Evolutionary conservation across 2,888 invertebrate species (phyloP).

Genomic region (Lepas anatifera): DNA sequence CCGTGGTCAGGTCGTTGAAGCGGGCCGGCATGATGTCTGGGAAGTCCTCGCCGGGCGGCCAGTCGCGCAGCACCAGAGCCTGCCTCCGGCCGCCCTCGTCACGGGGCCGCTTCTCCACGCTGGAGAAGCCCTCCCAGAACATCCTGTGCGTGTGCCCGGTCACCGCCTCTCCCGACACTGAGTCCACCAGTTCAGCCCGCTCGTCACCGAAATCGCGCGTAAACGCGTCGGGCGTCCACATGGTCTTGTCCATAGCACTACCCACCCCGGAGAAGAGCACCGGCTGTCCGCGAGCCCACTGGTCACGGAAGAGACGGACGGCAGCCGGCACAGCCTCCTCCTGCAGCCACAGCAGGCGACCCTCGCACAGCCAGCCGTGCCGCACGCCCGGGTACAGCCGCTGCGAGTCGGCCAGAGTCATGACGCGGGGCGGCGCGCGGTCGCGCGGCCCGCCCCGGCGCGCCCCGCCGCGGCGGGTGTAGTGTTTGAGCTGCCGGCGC

Average conservation of each 20-base stretch:
- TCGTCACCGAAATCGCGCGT: conserved; percentile 81
- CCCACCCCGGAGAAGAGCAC: conserved; percentile 84
- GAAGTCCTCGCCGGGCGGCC: conserved; percentile 93
- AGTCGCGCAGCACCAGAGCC: conserved; percentile 89
- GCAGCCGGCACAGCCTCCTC: conserved; percentile 66
- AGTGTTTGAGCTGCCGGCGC: neutral
- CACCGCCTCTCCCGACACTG: conserved; percentile 75
- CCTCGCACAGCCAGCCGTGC: conserved; percentile 89
- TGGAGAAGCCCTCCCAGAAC: conserved; percentile 96
- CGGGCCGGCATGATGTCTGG: conserved; percentile 62
- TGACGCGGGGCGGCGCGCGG: conserved; percentile 44
- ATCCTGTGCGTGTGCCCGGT: conserved; percentile 80
- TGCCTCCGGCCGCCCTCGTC: conserved; percentile 64
- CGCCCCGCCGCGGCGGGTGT: neutral
- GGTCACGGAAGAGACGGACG: conserved; percentile 54
- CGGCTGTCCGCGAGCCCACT: conserved; percentile 88
- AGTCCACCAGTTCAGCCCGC: conserved; percentile 84
- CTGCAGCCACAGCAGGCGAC: conserved; percentile 69
- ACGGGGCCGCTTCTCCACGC: conserved; percentile 61
- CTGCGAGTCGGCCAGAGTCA: conserved; percentile 69
- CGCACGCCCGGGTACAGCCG: conserved; percentile 73
- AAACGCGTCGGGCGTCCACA: conserved; percentile 92
- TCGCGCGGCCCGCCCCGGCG: neutral
- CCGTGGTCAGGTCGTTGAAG: conserved; percentile 78
- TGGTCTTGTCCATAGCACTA: conserved; percentile 55